These are phyloP conservation scores for Chloropsis hardwickii DNA, from an alignment of 2,113 vertebrate species.

Conservation along the genomic window DNA sequence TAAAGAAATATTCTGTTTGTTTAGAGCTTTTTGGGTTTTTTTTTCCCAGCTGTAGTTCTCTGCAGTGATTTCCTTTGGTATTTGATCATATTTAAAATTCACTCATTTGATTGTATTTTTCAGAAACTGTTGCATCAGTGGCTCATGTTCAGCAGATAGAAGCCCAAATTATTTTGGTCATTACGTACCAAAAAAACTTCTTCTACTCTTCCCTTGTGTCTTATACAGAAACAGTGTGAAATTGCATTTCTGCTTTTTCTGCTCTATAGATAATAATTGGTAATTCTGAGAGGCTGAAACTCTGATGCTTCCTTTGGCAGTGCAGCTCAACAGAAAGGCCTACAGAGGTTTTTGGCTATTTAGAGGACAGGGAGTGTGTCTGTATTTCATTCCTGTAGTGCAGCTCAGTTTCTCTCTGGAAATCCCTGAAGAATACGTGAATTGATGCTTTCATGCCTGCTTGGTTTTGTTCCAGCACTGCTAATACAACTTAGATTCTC, in stretches of 20 bases:
- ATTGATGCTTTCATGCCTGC: background rate
- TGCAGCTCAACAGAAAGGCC: background rate
- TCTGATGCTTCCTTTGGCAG: background rate
- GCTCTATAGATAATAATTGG: background rate
- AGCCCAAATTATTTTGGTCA: background rate
- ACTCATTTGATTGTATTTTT: background rate
- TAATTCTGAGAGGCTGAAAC: background rate
- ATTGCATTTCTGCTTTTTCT: background rate
- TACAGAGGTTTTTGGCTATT: background rate
- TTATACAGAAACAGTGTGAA: background rate
- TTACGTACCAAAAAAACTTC: background rate
- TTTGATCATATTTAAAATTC: background rate
- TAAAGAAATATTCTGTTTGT: background rate
- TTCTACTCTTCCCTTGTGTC: background rate
- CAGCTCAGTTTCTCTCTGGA: background rate
- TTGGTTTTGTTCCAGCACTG: background rate
- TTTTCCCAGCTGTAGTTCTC: background rate
- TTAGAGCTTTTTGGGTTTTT: rapidly evolving
- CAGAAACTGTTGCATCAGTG: background rate
- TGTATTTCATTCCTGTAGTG: background rate
- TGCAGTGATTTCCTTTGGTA: background rate
- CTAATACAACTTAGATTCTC: background rate
- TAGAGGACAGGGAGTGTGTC: background rate
- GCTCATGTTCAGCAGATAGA: background rate
- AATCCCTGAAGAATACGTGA: background rate